Evolutionary conservation across 2,113 vertebrate species (phyloP).

Genomic region (Meles meles): DNA sequence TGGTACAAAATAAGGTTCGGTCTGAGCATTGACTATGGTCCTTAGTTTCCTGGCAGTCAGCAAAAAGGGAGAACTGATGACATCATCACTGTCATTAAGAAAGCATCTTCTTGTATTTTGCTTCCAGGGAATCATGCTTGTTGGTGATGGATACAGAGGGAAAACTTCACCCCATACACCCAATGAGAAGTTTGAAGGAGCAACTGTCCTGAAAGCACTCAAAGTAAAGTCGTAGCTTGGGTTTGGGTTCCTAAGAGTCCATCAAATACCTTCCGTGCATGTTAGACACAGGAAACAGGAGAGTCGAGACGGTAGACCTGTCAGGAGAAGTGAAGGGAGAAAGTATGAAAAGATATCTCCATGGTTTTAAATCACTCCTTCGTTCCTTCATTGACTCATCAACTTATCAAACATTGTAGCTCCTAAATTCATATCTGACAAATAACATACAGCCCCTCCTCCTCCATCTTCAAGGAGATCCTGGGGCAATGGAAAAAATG

Average conservation of each 20-base stretch:
- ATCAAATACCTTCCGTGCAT: neutral
- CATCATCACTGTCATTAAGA: neutral
- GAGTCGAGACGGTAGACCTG: neutral
- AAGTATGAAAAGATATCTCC: neutral
- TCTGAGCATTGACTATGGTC: neutral
- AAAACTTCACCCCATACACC: constrained; percentile 97
- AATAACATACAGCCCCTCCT: neutral
- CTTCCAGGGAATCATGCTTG: constrained; percentile 88
- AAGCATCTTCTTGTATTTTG: rapidly evolving
- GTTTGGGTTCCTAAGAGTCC: neutral
- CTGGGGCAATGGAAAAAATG: neutral
- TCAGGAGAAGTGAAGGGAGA: neutral
- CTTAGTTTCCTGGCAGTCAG: neutral
- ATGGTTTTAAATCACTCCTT: neutral
- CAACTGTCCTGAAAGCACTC: constrained; percentile 94
- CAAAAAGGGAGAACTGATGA: neutral
- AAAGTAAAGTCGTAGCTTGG: constrained; percentile 82
- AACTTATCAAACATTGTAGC: neutral
- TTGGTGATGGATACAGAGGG: constrained; percentile 95
- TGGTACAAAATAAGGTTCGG: neutral
- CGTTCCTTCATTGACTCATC: neutral
- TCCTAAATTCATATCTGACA: neutral
- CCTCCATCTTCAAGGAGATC: neutral
- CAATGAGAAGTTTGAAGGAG: constrained; percentile 97
- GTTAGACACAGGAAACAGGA: neutral